phyloP scores from a whole-genome alignment of 2,888 invertebrate species.

The Linnaemya vulpina region DNA sequence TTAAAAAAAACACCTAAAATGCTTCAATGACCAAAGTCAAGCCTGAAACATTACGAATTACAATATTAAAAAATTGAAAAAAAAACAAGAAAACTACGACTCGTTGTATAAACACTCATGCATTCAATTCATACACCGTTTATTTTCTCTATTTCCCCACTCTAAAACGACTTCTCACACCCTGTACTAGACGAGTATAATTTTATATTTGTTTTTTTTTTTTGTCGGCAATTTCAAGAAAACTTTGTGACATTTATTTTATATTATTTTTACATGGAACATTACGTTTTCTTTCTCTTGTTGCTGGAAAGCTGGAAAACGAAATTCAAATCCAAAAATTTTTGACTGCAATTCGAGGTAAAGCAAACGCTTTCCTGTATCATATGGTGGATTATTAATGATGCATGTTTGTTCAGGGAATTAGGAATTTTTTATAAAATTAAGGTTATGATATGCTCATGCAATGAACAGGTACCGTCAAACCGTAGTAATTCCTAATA shows the following conservation, averaged over 20 bases:
- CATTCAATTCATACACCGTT: constrained; percentile 68
- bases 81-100: constrained; percentile 47
- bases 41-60: constrained; percentile 49
- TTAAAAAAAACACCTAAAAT: constrained; percentile 11
- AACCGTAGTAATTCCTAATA: too few species aligned
- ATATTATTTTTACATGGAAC: constrained; percentile 10
- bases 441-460: neutral
- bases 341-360: neutral
- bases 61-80: constrained; percentile 23
- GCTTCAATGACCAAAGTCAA: constrained; percentile 61
- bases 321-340: neutral
- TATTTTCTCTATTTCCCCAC: constrained; percentile 25
- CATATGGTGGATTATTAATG: too few species aligned
- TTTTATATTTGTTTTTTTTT: constrained; percentile 15
- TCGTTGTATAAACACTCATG: constrained; percentile 53
- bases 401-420: neutral
- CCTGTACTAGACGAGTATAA: neutral
- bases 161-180: neutral
- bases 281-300: neutral
- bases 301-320: constrained; percentile 9
- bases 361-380: neutral
- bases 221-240: constrained; percentile 11
- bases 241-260: constrained; percentile 56
- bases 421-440: neutral
- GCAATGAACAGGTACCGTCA: too few species aligned